Conservation (phyloP, 2,888 invertebrate species). For the Cataglyphis cursor region DNA sequence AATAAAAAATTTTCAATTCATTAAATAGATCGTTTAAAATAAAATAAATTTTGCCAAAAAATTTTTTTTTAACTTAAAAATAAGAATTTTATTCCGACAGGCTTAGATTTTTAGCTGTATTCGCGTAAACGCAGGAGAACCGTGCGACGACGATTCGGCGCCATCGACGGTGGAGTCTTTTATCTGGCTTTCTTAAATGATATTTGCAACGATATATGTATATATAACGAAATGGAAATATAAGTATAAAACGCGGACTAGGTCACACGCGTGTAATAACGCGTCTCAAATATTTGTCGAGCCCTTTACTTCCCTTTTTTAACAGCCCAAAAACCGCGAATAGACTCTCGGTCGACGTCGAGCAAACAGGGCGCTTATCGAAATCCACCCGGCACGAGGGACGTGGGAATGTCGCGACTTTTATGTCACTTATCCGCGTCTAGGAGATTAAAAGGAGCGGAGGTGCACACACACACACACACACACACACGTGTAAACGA, state of each 20-base stretch:
- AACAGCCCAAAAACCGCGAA: constrained; percentile 64
- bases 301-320: constrained; percentile 51
- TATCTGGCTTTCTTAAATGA: constrained; percentile 25
- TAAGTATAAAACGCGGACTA: constrained; percentile 37
- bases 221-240: constrained; percentile 28
- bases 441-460: constrained; percentile 79
- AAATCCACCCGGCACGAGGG: constrained; percentile 73
- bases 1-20: too few relatives aligned
- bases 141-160: constrained; percentile 18
- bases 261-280: constrained; percentile 52
- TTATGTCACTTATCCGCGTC: constrained; percentile 82
- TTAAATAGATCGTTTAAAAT: too few relatives aligned
- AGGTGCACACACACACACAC: background rate
- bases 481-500: background rate
- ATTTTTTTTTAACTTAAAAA: background rate
- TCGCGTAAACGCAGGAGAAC: background rate
- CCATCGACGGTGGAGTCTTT: background rate
- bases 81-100: background rate
- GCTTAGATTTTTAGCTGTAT: background rate
- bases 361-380: constrained; percentile 82
- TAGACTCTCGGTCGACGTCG: constrained; percentile 72
- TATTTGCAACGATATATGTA: constrained; percentile 43
- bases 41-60: too few relatives aligned
- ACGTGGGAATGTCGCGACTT: constrained; percentile 84
- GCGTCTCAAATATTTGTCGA: constrained; percentile 68